Conservation (phyloP, 2,113 vertebrate species). For the Boulengeromyrus knoepffleri region DNA sequence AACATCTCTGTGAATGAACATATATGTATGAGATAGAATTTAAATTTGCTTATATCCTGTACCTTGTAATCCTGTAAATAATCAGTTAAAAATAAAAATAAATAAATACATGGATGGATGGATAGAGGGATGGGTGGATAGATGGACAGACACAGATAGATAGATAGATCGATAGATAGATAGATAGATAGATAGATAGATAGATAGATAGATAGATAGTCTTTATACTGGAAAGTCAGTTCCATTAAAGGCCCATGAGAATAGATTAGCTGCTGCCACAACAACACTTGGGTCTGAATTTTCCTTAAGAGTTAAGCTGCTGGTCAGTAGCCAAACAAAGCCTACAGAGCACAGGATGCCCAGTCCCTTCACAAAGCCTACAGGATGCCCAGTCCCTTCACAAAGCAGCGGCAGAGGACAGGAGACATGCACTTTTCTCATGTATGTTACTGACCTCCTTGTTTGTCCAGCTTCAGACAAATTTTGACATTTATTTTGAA, state of each 20-base stretch:
- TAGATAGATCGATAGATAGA: no score
- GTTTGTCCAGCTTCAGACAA: slow-evolving; percentile 18
- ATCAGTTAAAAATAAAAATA: not conserved
- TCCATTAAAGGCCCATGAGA: slow-evolving; percentile 8
- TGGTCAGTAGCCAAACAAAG: slow-evolving; percentile 31
- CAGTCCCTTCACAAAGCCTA: slow-evolving; percentile 40
- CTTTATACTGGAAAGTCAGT: not conserved
- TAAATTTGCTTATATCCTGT: not conserved
- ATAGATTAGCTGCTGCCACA: slow-evolving; percentile 24
- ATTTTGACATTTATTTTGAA: not conserved
- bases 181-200: no score
- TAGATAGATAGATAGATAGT: not conserved
- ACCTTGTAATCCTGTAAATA: not conserved
- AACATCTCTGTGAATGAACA: not conserved
- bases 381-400: slow-evolving; percentile 38
- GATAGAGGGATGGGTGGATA: not conserved
- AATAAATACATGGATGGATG: not conserved
- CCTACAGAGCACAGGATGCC: slow-evolving; percentile 27
- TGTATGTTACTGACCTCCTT: slow-evolving; percentile 17
- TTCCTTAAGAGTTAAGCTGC: slow-evolving; percentile 39
- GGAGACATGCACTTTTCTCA: slow-evolving; percentile 35
- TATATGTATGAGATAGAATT: not conserved
- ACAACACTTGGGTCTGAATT: slow-evolving; percentile 33
- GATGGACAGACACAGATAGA: not conserved
- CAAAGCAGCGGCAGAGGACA: slow-evolving; percentile 37